Evolutionary conservation across 2,888 invertebrate genomes (phyloP).

Genomic region (Isotomurus palustris): DNA sequence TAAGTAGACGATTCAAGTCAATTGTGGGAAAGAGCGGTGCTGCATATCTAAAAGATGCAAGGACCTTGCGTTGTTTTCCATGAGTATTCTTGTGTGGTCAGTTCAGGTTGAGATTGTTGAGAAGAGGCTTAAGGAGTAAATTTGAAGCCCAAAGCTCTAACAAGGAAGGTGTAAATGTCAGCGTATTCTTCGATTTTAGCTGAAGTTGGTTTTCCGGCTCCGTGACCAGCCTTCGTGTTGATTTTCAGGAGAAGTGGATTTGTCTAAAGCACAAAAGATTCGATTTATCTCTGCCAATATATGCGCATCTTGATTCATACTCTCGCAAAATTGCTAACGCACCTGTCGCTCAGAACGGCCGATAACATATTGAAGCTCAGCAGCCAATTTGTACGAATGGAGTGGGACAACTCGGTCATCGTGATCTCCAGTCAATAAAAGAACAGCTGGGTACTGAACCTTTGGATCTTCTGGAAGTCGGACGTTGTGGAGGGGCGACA

Average conservation of each 20-base stretch:
- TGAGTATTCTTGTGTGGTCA: no score
- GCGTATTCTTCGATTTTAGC: conserved; percentile 93
- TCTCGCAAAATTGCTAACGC: no score
- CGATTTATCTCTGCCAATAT: background rate
- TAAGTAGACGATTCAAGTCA: no score
- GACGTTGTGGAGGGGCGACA: conserved; percentile 93
- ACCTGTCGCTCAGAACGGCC: conserved; percentile 57
- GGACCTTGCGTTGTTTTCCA: no score
- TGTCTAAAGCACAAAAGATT: conserved; percentile 45
- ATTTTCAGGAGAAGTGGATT: conserved; percentile 84
- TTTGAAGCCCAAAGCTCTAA: conserved; percentile 64
- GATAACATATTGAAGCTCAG: conserved; percentile 75
- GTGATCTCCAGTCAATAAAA: conserved; percentile 94
- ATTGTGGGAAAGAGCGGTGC: no score
- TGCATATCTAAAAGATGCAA: no score
- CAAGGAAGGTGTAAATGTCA: conserved; percentile 80
- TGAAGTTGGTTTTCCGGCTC: conserved; percentile 89
- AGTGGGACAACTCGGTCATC: conserved; percentile 97
- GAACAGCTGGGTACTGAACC: conserved; percentile 80
- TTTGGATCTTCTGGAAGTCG: conserved; percentile 56
- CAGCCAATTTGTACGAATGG: conserved; percentile 92
- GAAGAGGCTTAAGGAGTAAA: conserved; percentile 53
- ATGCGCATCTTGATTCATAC: background rate
- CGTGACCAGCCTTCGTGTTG: conserved; percentile 97
- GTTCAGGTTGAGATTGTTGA: no score